phyloP scores from a whole-genome alignment of 2,113 vertebrate species.

The Erythrolamprus reginae region DNA sequence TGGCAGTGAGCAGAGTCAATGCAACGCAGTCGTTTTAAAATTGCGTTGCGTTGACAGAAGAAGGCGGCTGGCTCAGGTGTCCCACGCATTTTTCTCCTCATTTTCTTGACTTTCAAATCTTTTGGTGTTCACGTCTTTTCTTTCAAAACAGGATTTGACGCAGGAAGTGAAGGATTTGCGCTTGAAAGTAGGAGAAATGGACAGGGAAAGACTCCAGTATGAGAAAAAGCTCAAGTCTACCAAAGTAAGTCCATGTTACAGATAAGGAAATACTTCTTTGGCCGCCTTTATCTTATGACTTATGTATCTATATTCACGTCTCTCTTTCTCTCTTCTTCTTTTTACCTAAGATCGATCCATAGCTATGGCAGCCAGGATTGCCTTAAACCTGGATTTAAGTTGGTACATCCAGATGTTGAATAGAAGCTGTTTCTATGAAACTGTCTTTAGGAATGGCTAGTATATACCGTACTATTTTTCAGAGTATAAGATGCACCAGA shows the following conservation, averaged over 20 bases:
- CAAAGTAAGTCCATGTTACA: slow-evolving; percentile 78
- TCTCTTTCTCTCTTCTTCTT: too few relatives aligned
- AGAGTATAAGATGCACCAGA: too few relatives aligned
- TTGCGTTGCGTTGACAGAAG: too few relatives aligned
- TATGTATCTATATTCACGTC: not conserved
- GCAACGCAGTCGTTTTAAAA: not conserved
- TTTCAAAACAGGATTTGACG: slow-evolving; percentile 76
- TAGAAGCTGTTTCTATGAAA: not conserved
- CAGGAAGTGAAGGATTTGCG: slow-evolving; percentile 88
- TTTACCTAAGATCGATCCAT: not conserved
- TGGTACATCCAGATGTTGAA: not conserved
- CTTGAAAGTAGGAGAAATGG: slow-evolving; percentile 86
- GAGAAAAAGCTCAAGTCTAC: slow-evolving; percentile 93
- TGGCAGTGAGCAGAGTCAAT: not conserved
- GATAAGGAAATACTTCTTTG: not conserved
- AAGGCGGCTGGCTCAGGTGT: too few relatives aligned
- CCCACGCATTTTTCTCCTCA: not conserved
- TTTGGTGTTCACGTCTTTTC: not conserved
- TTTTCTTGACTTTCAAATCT: not conserved
- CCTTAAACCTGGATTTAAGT: not conserved
- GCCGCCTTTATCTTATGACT: not conserved
- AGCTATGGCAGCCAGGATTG: not conserved
- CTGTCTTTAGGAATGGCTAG: not conserved
- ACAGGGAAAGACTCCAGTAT: slow-evolving; percentile 86
- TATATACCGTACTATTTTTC: too few relatives aligned